Conservation (phyloP, 2,113 vertebrate species). For the Gnathonemus longibarbis region DNA sequence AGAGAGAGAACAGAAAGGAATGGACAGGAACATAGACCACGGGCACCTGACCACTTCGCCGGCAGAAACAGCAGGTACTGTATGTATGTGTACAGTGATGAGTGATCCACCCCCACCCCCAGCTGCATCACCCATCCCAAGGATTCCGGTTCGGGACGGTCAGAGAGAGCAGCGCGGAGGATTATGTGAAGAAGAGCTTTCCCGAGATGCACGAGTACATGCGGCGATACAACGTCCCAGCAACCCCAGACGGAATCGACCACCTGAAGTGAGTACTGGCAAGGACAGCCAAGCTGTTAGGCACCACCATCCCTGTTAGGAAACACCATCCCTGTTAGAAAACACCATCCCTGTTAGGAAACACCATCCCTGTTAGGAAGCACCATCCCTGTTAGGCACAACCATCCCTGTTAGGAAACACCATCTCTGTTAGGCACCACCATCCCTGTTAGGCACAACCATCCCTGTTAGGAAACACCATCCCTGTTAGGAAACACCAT, state of each 20-base stretch:
- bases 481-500: not conserved
- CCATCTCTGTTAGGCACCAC: too few species aligned
- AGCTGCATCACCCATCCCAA: conserved; percentile 83
- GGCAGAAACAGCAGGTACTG: not conserved
- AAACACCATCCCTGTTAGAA: not conserved
- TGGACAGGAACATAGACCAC: not conserved
- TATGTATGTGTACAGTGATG: not conserved
- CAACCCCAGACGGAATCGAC: conserved; percentile 70
- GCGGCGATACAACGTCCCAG: conserved; percentile 78
- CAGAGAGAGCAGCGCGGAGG: conserved; percentile 79
- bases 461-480: too few species aligned
- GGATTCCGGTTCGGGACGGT: conserved; percentile 83
- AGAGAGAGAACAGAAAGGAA: not conserved
- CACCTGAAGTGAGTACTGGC: conserved; percentile 67
- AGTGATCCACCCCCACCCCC: conserved; percentile 23
- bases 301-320: not conserved
- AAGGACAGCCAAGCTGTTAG: not conserved
- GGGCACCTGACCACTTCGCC: not conserved
- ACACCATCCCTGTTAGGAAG: too few species aligned
- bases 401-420: too few species aligned
- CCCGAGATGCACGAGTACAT: conserved; percentile 87
- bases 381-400: too few species aligned
- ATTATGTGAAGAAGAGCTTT: conserved; percentile 81
- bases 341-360: too few species aligned
- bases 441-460: too few species aligned